A percentile compares a stretch with the other conserved stretches of the same genome.
Evolutionary conservation across 1,140 invertebrate species (phyloP).

Genomic region (Maniola jurtina): DNA sequence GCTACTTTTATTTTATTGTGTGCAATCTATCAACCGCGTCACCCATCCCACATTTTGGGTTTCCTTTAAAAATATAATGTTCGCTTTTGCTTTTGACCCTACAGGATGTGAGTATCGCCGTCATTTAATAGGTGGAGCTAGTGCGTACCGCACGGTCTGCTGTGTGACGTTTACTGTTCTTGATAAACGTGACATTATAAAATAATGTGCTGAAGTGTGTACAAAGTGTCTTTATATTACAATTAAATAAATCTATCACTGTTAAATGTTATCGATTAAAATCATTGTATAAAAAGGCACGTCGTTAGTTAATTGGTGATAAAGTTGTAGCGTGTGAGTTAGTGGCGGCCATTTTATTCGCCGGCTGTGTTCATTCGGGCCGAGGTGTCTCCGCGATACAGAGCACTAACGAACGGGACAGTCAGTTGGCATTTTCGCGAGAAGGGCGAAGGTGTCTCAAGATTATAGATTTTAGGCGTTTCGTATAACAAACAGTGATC

Average conservation of each 20-base stretch:
- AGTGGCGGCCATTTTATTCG: slow-evolving; percentile 78
- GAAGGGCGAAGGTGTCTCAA: slow-evolving; percentile 70
- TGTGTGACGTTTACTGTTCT: slow-evolving; percentile 58
- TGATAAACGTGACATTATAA: slow-evolving; percentile 54
- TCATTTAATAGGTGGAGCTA: slow-evolving; percentile 73
- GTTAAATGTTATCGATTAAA: slow-evolving; percentile 33
- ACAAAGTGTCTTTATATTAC: slow-evolving; percentile 34
- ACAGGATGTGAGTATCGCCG: slow-evolving; percentile 63
- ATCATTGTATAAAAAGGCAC: slow-evolving; percentile 33
- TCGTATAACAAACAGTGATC: slow-evolving; percentile 69
- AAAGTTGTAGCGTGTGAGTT: slow-evolving; percentile 60
- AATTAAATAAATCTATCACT: slow-evolving; percentile 31
- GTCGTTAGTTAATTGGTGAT: slow-evolving; percentile 54
- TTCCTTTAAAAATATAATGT: slow-evolving; percentile 47
- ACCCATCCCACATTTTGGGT: slow-evolving; percentile 65
- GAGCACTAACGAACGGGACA: slow-evolving; percentile 66
- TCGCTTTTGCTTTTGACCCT: slow-evolving; percentile 52
- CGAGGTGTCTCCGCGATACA: slow-evolving; percentile 74
- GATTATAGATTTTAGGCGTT: slow-evolving; percentile 71
- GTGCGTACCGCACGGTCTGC: slow-evolving; percentile 49
- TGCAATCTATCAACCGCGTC: slow-evolving; percentile 56
- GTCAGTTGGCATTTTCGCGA: slow-evolving; percentile 78
- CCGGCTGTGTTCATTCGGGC: slow-evolving; percentile 75
- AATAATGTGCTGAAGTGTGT: slow-evolving; percentile 47
- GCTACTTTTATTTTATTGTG: slow-evolving; percentile 46